A percentile compares a stretch with the other conserved stretches of the same genome.
Conservation (phyloP, 2,113 vertebrate species). For the Bubo scandiacus region DNA sequence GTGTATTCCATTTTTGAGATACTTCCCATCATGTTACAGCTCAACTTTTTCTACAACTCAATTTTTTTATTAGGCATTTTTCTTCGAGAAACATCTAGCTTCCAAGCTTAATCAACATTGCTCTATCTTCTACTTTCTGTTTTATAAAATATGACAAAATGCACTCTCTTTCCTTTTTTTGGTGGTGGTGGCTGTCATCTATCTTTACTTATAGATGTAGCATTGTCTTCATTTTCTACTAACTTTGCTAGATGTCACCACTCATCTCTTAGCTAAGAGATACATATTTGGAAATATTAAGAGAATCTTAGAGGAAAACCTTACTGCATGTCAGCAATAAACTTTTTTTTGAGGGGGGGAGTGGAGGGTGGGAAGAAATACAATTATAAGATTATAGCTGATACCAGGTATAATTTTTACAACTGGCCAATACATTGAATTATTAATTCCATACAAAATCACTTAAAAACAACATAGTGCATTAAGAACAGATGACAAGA, state of each 20-base stretch:
- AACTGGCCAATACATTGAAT: background rate
- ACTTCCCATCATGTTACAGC: background rate
- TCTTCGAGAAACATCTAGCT: background rate
- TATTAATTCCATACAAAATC: background rate
- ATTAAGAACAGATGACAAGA: background rate
- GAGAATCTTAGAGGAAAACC: background rate
- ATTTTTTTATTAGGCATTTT: background rate
- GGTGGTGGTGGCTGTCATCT: background rate
- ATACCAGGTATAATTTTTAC: background rate
- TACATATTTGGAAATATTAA: background rate
- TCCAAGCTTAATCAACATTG: background rate
- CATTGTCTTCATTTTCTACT: background rate
- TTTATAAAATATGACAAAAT: background rate
- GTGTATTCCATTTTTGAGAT: background rate
- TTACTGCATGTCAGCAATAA: background rate
- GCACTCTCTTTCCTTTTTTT: background rate
- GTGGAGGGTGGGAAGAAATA: background rate
- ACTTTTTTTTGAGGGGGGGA: fast-evolving
- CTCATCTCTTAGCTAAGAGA: background rate
- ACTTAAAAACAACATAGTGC: background rate
- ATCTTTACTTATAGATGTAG: background rate
- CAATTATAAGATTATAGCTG: background rate
- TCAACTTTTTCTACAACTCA: background rate
- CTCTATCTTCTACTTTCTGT: background rate
- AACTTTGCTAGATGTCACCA: background rate